phyloP scores from a whole-genome alignment of 2,113 vertebrate genomes.

The Cynocephalus volans region DNA sequence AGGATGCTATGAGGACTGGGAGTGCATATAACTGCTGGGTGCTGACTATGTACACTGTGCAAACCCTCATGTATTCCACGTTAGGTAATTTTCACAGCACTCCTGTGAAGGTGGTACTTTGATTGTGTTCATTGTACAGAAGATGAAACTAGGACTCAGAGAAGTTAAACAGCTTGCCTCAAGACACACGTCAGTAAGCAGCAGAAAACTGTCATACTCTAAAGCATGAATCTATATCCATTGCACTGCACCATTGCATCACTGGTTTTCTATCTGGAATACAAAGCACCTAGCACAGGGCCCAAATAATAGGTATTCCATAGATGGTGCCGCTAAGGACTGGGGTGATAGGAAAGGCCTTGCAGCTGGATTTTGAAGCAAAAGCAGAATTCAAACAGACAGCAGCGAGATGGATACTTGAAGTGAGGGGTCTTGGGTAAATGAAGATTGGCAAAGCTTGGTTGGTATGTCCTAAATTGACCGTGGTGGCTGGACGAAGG shows the following conservation, averaged over 20 bases:
- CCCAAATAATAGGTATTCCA: neutral
- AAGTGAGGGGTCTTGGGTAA: neutral
- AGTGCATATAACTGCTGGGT: neutral
- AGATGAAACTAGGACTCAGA: neutral
- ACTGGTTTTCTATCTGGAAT: neutral
- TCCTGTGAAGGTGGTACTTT: neutral
- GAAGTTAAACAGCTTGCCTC: neutral
- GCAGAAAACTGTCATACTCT: neutral
- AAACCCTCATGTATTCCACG: neutral
- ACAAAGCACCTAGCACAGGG: neutral
- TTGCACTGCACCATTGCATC: neutral
- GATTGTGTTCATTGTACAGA: neutral
- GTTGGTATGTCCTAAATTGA: neutral
- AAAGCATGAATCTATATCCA: neutral
- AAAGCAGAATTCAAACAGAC: neutral
- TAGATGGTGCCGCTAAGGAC: neutral
- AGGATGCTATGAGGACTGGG: neutral
- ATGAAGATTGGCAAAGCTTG: neutral
- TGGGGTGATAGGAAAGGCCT: neutral
- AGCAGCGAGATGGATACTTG: neutral
- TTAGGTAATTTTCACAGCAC: neutral
- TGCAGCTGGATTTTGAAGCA: neutral
- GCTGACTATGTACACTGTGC: neutral
- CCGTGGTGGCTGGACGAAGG: neutral
- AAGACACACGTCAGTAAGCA: neutral